phyloP scores from a whole-genome alignment of 2,888 invertebrate species.

The Acleris sparsana region DNA sequence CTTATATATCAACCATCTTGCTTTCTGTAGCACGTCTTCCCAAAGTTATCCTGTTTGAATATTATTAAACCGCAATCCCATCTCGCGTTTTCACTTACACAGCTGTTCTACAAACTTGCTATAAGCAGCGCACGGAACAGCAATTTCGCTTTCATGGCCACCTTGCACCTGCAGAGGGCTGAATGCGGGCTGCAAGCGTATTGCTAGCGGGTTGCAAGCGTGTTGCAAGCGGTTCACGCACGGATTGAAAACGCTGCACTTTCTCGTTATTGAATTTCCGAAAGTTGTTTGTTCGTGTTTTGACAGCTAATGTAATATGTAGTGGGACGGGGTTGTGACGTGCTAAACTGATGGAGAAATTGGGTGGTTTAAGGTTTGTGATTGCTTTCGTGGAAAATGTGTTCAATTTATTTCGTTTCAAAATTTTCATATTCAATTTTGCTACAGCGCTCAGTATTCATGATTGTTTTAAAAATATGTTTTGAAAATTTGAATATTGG shows the following conservation, averaged over 20 bases:
- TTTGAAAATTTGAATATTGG: too few relatives aligned
- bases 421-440: background rate
- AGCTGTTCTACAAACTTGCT: constrained; percentile 18
- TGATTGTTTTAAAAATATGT: too few relatives aligned
- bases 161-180: background rate
- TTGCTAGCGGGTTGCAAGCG: too few relatives aligned
- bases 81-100: constrained; percentile 31
- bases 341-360: background rate
- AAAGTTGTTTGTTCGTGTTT: constrained; percentile 56
- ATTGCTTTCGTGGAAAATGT: background rate
- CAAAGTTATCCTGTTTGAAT: constrained; percentile 21
- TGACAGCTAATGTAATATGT: constrained; percentile 69
- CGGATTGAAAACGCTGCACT: too few relatives aligned
- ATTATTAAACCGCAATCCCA: constrained; percentile 28
- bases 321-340: constrained; percentile 60
- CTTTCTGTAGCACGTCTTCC: background rate
- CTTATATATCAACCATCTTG: too few relatives aligned
- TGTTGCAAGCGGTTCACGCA: too few relatives aligned
- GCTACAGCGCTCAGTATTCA: too few relatives aligned
- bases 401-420: background rate
- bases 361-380: background rate
- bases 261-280: constrained; percentile 26
- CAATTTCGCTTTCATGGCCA: constrained; percentile 24
- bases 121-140: constrained; percentile 17
- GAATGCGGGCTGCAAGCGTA: background rate